Conservation (phyloP, 2,113 vertebrate species). For the Aptenodytes patagonicus region DNA sequence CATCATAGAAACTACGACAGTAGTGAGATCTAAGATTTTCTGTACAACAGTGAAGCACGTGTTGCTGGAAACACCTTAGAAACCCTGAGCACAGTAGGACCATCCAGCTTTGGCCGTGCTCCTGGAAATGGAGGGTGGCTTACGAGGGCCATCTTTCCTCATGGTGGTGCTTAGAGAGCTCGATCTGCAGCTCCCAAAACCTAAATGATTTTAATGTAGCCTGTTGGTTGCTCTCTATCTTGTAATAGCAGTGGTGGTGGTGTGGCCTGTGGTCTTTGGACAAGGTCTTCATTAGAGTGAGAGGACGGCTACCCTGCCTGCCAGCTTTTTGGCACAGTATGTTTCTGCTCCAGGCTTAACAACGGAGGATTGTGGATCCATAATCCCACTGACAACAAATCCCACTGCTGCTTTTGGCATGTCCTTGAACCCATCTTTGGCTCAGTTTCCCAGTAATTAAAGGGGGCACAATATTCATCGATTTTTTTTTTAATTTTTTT, state of each 20-base stretch:
- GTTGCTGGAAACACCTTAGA: neutral
- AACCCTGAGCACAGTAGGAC: neutral
- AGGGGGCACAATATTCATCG: neutral
- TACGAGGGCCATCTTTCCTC: neutral
- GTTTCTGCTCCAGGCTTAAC: neutral
- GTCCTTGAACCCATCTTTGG: neutral
- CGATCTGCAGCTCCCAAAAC: neutral
- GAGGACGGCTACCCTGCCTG: neutral
- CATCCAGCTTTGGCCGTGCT: neutral
- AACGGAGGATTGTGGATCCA: neutral
- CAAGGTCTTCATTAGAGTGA: neutral
- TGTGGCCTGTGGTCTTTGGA: neutral
- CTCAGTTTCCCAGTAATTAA: constrained; percentile 18
- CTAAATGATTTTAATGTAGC: neutral
- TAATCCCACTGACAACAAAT: neutral
- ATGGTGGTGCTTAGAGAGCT: neutral
- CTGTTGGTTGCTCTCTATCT: neutral
- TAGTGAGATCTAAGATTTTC: neutral
- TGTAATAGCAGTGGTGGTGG: neutral
- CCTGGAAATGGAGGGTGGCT: neutral
- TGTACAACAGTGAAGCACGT: neutral
- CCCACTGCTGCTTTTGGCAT: neutral
- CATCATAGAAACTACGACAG: neutral
- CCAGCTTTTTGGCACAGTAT: neutral
- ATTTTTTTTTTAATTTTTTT: too few species aligned